Evolutionary conservation across 2,888 invertebrate genomes (phyloP).

Genomic region (Dioctria linearis): DNA sequence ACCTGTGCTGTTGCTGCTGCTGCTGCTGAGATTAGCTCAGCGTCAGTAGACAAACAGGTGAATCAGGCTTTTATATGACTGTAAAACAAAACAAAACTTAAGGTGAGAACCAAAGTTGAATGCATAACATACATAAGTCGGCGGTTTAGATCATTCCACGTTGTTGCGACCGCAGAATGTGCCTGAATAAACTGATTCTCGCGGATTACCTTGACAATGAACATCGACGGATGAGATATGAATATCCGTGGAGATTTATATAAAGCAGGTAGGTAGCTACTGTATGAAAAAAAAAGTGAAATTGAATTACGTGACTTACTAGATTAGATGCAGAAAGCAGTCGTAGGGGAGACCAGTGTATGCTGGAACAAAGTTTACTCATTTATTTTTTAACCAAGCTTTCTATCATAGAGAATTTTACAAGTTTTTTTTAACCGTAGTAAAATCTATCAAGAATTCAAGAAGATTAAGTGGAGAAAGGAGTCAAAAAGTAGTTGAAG

Average conservation of each 20-base stretch:
- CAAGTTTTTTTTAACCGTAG: no score
- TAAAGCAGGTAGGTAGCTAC: not conserved
- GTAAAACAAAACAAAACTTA: not conserved
- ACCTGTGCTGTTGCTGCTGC: not conserved
- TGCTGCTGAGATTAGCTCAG: not conserved
- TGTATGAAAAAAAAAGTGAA: not conserved
- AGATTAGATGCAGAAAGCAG: no score
- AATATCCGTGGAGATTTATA: no score
- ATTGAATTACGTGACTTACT: not conserved
- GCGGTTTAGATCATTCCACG: not conserved
- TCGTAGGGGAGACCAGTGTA: no score
- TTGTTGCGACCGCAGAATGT: not conserved
- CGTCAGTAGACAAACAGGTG: not conserved
- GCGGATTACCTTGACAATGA: constrained; percentile 31
- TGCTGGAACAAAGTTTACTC: no score
- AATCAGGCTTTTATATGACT: not conserved
- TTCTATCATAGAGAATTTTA: no score
- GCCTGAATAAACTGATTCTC: constrained; percentile 6
- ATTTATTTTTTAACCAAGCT: no score
- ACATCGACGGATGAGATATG: no score
- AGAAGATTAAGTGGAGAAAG: no score
- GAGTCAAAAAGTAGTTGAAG: no score
- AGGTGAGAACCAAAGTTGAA: not conserved
- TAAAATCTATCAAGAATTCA: no score
- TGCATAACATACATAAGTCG: not conserved